Conservation (phyloP, 2,888 invertebrate species). For the Papilio gigon region DNA sequence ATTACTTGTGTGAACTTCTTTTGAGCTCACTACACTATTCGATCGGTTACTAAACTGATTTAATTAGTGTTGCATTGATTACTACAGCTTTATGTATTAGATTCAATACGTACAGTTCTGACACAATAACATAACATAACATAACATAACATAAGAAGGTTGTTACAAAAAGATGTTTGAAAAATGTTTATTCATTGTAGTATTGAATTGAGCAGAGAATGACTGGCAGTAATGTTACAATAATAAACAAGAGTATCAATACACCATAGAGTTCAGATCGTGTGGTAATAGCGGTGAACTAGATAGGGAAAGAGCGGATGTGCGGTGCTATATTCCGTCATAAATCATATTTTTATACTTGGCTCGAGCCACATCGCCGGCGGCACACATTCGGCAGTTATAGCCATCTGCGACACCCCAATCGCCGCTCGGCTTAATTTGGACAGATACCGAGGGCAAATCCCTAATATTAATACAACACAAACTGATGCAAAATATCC, state of each 20-base stretch:
- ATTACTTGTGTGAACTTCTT: too few relatives aligned
- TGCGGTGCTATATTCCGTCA: constrained; percentile 60
- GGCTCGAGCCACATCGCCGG: constrained; percentile 62
- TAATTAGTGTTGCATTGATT: background rate
- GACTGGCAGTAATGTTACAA: constrained; percentile 16
- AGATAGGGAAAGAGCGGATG: constrained; percentile 61
- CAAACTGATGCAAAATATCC: constrained; percentile 40
- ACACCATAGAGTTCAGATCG: constrained; percentile 55
- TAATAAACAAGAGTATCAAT: constrained; percentile 23
- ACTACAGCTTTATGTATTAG: background rate
- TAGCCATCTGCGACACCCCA: constrained; percentile 78
- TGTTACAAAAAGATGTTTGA: constrained; percentile 1
- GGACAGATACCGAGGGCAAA: constrained; percentile 70
- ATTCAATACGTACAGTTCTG: background rate
- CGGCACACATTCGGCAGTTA: constrained; percentile 65
- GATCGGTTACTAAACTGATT: background rate
- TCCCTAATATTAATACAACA: constrained; percentile 66
- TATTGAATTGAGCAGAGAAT: background rate
- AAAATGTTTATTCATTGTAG: constrained; percentile 4
- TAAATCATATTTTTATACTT: constrained; percentile 79
- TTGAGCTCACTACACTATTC: too few relatives aligned
- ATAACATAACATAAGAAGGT: background rate
- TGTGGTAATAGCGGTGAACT: constrained; percentile 60
- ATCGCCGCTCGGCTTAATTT: constrained; percentile 73
- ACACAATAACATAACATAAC: background rate